These are phyloP conservation scores for Syngnathus floridae DNA, from an alignment of 2,113 vertebrate genomes.

Conservation along the genomic window DNA sequence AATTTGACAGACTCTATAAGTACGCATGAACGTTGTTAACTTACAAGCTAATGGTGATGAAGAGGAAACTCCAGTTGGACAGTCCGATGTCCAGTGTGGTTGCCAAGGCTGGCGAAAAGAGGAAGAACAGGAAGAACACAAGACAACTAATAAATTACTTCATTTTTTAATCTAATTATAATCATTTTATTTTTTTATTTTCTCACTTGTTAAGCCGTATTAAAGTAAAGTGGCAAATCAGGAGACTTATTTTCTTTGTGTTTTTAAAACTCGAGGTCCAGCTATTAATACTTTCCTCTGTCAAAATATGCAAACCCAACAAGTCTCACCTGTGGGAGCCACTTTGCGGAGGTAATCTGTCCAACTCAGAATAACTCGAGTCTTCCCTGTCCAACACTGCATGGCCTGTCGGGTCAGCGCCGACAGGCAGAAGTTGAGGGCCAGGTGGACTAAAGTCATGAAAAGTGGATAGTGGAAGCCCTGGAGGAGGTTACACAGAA, in stretches of 20 bases:
- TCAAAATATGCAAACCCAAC: background rate
- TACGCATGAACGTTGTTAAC: constrained; percentile 39
- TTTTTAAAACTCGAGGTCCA: background rate
- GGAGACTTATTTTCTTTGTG: background rate
- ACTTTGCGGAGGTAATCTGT: constrained; percentile 77
- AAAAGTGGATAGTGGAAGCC: constrained; percentile 89
- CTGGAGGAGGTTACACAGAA: constrained; percentile 48
- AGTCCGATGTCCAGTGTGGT: constrained; percentile 89
- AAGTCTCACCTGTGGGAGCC: constrained; percentile 78
- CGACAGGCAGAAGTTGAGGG: constrained; percentile 80
- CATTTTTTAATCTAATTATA: too few species aligned
- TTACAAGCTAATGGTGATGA: constrained; percentile 94
- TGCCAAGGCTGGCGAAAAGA: constrained; percentile 75
- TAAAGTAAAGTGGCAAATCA: background rate
- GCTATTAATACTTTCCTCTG: background rate
- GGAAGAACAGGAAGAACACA: background rate
- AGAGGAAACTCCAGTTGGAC: constrained; percentile 98
- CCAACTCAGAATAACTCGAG: constrained; percentile 78
- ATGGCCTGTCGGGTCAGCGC: constrained; percentile 66
- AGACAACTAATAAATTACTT: background rate
- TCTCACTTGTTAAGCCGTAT: background rate
- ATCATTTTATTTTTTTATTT: too few species aligned
- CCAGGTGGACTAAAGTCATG: constrained; percentile 85
- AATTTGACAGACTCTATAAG: background rate
- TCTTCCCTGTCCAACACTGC: constrained; percentile 72